Evolutionary conservation across 2,113 vertebrate genomes (phyloP).

Genomic region (Tiliqua scincoides): DNA sequence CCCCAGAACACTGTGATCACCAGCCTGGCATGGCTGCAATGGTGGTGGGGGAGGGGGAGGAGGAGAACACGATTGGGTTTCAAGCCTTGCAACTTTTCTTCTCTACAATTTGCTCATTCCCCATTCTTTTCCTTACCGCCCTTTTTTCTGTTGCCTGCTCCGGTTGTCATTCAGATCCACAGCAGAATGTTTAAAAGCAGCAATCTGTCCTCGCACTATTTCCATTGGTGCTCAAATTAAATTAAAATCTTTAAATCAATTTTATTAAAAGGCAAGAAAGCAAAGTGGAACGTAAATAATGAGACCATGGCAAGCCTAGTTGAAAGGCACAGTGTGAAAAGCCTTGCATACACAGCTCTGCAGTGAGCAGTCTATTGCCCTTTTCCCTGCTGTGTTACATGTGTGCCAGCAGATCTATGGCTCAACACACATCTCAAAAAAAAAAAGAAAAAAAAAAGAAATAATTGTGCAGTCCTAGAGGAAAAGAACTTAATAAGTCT

Average conservation of each 20-base stretch:
- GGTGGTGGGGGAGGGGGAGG: no score
- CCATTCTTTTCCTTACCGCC: no score
- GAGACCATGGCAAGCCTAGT: background rate
- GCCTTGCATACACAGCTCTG: background rate
- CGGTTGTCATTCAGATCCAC: no score
- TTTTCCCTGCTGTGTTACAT: conserved; percentile 16
- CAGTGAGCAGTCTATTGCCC: background rate
- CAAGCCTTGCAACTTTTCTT: no score
- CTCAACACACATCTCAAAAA: conserved; percentile 31
- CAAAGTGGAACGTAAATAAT: background rate
- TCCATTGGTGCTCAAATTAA: no score
- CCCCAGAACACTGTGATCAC: no score
- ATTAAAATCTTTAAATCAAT: background rate
- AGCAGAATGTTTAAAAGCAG: no score
- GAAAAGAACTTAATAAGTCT: conserved; percentile 42
- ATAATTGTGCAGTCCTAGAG: conserved; percentile 48
- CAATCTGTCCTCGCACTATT: no score
- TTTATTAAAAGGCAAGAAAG: background rate
- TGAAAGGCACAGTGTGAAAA: background rate
- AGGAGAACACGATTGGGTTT: no score
- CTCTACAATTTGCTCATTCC: no score
- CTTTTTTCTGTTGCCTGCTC: no score
- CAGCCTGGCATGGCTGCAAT: no score
- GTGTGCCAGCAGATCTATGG: conserved; percentile 21
- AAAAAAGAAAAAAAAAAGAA: conserved; percentile 22